Evolutionary conservation across 2,888 invertebrate species (phyloP).

Genomic region (Prosapia bicincta): DNA sequence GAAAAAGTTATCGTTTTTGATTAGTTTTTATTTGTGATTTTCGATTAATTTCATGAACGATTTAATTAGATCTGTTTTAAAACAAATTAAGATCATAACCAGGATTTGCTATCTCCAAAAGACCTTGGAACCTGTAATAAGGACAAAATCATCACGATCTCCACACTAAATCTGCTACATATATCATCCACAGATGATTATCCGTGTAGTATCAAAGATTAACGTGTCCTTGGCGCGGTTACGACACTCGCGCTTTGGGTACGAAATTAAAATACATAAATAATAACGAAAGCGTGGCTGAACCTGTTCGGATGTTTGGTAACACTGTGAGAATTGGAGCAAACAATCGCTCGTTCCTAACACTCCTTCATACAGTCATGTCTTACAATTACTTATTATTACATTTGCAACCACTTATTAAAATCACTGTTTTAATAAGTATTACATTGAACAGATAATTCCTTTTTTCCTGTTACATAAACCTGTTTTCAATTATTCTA

Average conservation of each 20-base stretch:
- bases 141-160: neutral
- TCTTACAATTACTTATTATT: too few relatives aligned
- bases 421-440: too few relatives aligned
- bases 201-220: neutral
- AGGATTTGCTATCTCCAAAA: neutral
- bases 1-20: too few relatives aligned
- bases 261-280: neutral
- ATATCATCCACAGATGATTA: neutral
- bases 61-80: neutral
- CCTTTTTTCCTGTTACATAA: too few relatives aligned
- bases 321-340: neutral
- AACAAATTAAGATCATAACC: neutral
- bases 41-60: too few relatives aligned
- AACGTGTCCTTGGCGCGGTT: neutral
- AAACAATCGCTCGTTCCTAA: too few relatives aligned
- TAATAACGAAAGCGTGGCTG: neutral
- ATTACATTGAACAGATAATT: too few relatives aligned
- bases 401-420: too few relatives aligned
- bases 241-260: neutral
- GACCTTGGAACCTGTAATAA: neutral
- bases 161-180: neutral
- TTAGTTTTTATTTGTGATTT: too few relatives aligned
- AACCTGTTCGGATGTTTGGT: neutral
- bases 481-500: too few relatives aligned
- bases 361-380: too few relatives aligned